Evolutionary conservation across 2,113 vertebrate genomes (phyloP).

Genomic region (Phalacrocorax aristotelis): DNA sequence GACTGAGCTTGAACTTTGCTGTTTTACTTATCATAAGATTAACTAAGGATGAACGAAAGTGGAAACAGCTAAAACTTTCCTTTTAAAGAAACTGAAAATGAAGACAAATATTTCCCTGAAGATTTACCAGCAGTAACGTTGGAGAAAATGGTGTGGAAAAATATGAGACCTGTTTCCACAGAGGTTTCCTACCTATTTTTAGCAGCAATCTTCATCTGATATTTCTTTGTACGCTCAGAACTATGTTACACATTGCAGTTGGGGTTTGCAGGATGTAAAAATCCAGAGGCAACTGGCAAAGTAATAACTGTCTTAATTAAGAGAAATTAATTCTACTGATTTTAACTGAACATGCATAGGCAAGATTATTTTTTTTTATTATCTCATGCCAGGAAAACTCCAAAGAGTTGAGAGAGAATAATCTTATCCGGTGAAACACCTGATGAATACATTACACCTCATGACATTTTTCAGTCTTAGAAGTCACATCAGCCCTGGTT

Average conservation of each 20-base stretch:
- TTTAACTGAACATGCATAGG: neutral
- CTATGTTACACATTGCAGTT: neutral
- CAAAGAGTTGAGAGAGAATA: neutral
- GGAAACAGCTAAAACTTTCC: neutral
- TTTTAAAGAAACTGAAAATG: slow-evolving; percentile 2
- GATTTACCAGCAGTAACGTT: neutral
- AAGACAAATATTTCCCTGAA: slow-evolving; percentile 18
- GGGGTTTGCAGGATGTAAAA: neutral
- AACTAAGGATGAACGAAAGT: neutral
- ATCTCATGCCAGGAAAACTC: slow-evolving; percentile 14
- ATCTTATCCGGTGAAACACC: neutral
- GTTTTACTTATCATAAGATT: neutral
- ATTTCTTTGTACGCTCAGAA: neutral
- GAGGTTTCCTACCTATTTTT: neutral
- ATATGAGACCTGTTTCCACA: neutral
- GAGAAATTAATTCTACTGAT: slow-evolving; percentile 24
- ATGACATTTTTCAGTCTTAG: neutral
- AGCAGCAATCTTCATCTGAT: neutral
- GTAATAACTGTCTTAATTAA: slow-evolving; percentile 6
- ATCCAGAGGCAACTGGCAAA: neutral
- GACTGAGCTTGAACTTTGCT: neutral
- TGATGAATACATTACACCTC: neutral
- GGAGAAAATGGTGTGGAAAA: neutral
- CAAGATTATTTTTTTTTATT: neutral
- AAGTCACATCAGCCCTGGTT: neutral